These are phyloP conservation scores for Philotrypesis tridentata DNA, from an alignment of 1,140 invertebrate genomes.

Conservation along the genomic window DNA sequence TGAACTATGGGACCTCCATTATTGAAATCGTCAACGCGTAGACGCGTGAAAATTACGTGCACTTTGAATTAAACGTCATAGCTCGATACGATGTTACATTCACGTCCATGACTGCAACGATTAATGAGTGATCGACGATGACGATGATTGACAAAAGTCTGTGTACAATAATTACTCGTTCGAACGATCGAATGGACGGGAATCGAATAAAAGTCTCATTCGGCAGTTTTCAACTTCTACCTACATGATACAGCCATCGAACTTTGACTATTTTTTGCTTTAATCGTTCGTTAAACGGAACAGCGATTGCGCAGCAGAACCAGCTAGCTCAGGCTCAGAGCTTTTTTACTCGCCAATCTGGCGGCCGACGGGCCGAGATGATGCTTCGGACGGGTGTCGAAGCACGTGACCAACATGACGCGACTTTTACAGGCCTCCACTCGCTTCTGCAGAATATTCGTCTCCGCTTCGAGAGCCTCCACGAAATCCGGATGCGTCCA, in stretches of 20 bases:
- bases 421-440: constrained; percentile 76
- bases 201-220: constrained; percentile 46
- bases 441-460: constrained; percentile 74
- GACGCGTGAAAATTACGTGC: background rate
- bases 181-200: constrained; percentile 49
- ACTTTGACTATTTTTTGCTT: background rate
- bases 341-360: background rate
- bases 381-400: constrained; percentile 69
- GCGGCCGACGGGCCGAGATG: constrained; percentile 23
- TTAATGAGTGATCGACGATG: background rate
- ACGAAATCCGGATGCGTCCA: constrained; percentile 74
- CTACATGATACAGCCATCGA: constrained; percentile 48
- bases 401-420: constrained; percentile 75
- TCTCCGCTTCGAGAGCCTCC: constrained; percentile 75
- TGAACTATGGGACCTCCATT: too few species aligned
- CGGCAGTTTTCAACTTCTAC: background rate
- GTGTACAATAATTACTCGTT: background rate
- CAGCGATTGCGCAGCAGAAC: background rate
- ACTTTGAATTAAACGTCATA: too few species aligned
- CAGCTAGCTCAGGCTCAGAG: background rate
- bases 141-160: constrained; percentile 7
- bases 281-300: background rate
- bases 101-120: background rate
- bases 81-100: too few species aligned
- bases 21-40: background rate